Base-by-base conservation (phyloP, 2,113 vertebrate genomes). In the Phalacrocorax aristotelis region DNA sequence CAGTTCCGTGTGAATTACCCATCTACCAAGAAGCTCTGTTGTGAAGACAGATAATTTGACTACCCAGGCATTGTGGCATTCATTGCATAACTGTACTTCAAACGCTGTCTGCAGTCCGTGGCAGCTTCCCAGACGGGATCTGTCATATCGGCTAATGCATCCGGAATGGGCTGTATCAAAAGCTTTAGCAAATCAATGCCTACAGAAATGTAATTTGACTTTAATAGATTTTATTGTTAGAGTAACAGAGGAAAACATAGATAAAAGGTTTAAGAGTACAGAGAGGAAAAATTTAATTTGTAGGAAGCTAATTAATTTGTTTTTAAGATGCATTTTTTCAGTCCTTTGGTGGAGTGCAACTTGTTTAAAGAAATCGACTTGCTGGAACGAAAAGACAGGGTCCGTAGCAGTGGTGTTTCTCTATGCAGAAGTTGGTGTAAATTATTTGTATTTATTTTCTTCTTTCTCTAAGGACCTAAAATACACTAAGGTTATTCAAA, bases 111-210 rank as follows among this genome's bases (percentile, higher is more conserved):
- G 81, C 62, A 90, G 68, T 11, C 70, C 1, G 2, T 65, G 83
- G 88, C 79, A 79, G 76, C 74, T 60, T 76, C 87, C 81, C 57
- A 77, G 42, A 76, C 76, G 36, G 77, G 87, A 88, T 92, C 83
- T 58, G 3, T 86, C 25, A 0, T 26, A 46, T 71, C 4, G 2
- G 30, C 52, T 87, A 61, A 64, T 68, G 93, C 87, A 23, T 87
- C 86, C 2, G 3, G 58, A 94, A 44, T 40, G 81, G 51, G 49
- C 68, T 88, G 42, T 70, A 27, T 57, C 94, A 84, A 96, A 94
- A 83, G 83, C 71, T 81, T 78, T 51, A 64, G 77, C 42, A 71
- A 84, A 94, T 96, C 89, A 87, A 52, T 96, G 94, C 54, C 93
- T 68, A 46, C 51, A 78, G 71, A 94, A 82, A 83, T 60, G 83